Base-by-base conservation (phyloP, 1,140 invertebrate genomes). In the Drosophila nasuta region DNA sequence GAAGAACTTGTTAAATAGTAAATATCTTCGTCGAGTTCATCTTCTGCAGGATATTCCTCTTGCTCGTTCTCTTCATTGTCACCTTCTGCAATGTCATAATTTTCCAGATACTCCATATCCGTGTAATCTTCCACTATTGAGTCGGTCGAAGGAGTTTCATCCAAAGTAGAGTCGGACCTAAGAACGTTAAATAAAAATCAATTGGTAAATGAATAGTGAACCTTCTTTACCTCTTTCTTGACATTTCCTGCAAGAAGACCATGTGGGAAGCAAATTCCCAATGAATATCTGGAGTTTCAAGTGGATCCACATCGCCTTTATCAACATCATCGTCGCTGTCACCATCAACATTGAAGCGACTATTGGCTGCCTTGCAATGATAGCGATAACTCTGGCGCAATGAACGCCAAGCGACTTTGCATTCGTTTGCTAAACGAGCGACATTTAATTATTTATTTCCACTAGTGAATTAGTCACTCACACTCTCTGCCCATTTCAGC, bases 241-340 rank as follows among this genome's bases (percentile, higher is more conserved):
- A 38, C 13, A 69, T 25, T 8, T 75, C 58, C 35, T 51, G 58
- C 5, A 75, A 5, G 7, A 75, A 75, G 1, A 35, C 66, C 72
- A 75, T 75, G 11, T 69, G 66, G 33, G 63, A 43, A 2, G 66
- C 72, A 17, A 70, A 75, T 11, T 70, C 72, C 72, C 72, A 75
- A 28, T 70, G 51, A 51, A 75, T 75, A 1, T 75, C 35, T 7
- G 51, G 52, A 3, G 66, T 70, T 35, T 62, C 72, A 15, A 75
- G 49, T 13, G 72, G 72, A 28, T 75, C 72, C 1, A 59, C 25
- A 33, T 75, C 72, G 17, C 41, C 66, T 15, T 33, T n/a, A 51
- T 20, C 13, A 2, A 49, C 17, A 51, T 20, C 13, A 2, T 57
- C 45, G 6, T 51, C 51, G 8, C 6, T 41, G n/a, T 57, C 66